These are phyloP conservation scores for Periophthalmus modestus DNA, from an alignment of 2,113 vertebrate genomes.

Conservation along the genomic window DNA sequence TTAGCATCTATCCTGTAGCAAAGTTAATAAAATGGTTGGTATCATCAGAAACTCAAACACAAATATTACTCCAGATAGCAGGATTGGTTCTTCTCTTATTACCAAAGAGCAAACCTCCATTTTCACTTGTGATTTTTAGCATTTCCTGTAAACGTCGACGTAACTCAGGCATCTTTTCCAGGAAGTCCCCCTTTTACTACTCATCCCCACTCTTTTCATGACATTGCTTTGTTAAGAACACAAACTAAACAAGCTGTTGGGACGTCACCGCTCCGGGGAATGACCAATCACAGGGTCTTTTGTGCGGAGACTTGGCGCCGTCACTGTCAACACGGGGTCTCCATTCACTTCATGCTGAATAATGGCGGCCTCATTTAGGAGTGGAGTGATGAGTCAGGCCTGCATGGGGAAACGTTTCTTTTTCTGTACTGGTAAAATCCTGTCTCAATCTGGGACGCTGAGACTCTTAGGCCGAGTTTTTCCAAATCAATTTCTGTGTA, in stretches of 20 bases:
- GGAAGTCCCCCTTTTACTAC: not conserved
- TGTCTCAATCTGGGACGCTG: conserved; percentile 30
- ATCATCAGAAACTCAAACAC: too few relatives aligned
- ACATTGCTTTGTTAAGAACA: not conserved
- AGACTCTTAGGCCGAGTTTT: conserved; percentile 24
- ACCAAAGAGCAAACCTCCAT: not conserved
- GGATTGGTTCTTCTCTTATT: too few relatives aligned
- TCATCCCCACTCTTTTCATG: not conserved
- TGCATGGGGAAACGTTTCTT: conserved; percentile 20
- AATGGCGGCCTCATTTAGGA: conserved; percentile 58
- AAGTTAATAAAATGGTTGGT: too few relatives aligned
- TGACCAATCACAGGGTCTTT: conserved; percentile 26
- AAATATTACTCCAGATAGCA: too few relatives aligned
- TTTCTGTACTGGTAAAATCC: conserved; percentile 36
- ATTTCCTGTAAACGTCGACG: not conserved
- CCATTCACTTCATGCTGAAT: conserved; percentile 35
- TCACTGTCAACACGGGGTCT: conserved; percentile 37
- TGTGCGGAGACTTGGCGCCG: conserved; percentile 47
- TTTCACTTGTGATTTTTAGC: not conserved
- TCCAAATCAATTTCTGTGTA: not conserved
- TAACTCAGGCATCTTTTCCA: not conserved
- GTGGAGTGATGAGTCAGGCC: conserved; percentile 60
- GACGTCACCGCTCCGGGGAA: conserved; percentile 18
- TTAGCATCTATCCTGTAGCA: too few relatives aligned
- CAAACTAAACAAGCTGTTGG: conserved; percentile 6